Evolutionary conservation across 2,113 vertebrate species (phyloP).

Genomic region (Nansenia antarctica): DNA sequence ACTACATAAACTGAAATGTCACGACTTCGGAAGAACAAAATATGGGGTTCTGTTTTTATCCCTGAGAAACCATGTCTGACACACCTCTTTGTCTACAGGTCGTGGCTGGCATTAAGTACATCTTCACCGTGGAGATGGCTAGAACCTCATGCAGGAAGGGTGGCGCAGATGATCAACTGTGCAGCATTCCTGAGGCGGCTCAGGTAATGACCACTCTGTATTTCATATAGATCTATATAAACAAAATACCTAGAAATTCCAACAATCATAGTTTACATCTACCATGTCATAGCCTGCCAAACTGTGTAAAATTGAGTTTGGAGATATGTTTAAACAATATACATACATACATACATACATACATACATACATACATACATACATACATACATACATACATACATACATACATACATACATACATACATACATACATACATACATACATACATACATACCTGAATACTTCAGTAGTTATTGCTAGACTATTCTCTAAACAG

Average conservation of each 20-base stretch:
- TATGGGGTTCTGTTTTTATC: too few species aligned
- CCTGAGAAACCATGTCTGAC: too few species aligned
- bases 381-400: too few species aligned
- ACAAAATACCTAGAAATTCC: background rate
- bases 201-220: slow-evolving; percentile 36
- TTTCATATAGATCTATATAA: background rate
- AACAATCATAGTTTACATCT: background rate
- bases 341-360: too few species aligned
- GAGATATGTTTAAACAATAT: too few species aligned
- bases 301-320: too few species aligned
- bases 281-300: background rate
- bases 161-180: slow-evolving; percentile 14
- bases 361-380: too few species aligned
- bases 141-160: slow-evolving; percentile 63
- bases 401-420: too few species aligned
- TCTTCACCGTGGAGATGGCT: slow-evolving; percentile 58
- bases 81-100: slow-evolving; percentile 42
- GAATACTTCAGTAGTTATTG: background rate
- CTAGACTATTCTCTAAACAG: background rate
- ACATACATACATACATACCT: background rate
- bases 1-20: too few species aligned
- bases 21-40: too few species aligned
- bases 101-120: slow-evolving; percentile 61
- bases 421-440: too few species aligned
- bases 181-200: fast-evolving